Evolutionary conservation across 2,888 invertebrate genomes (phyloP).

Genomic region (Rhabditophanes sp.): DNA sequence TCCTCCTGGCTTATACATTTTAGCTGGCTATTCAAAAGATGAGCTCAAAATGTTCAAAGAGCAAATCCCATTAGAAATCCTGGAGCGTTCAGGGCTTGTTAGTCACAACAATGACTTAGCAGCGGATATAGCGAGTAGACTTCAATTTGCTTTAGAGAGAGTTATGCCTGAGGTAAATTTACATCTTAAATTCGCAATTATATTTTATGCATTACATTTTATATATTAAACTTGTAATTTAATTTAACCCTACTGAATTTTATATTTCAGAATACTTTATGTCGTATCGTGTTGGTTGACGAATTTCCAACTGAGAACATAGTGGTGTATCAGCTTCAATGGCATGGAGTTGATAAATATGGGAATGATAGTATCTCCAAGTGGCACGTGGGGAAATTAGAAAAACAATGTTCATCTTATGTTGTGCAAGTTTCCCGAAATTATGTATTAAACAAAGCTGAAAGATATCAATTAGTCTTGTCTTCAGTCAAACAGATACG

Average conservation of each 20-base stretch:
- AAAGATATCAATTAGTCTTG: constrained; percentile 34
- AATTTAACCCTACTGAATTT: not conserved
- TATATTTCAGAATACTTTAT: constrained; percentile 17
- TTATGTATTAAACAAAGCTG: constrained; percentile 25
- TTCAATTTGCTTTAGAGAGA: constrained; percentile 33
- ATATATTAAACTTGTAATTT: constrained; percentile 2
- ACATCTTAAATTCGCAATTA: constrained; percentile 3
- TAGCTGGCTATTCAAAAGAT: constrained; percentile 25
- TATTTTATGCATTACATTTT: constrained; percentile 8
- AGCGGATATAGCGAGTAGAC: constrained; percentile 28
- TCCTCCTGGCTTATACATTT: constrained; percentile 22
- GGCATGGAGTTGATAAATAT: constrained; percentile 26
- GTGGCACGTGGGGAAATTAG: constrained; percentile 34
- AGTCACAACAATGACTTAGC: constrained; percentile 13
- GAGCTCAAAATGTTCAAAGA: constrained; percentile 26
- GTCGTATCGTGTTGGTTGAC: constrained; percentile 26
- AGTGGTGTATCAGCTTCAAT: constrained; percentile 32
- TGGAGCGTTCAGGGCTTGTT: constrained; percentile 29
- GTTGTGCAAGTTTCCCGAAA: constrained; percentile 24
- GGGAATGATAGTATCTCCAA: constrained; percentile 22
- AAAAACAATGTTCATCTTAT: constrained; percentile 33
- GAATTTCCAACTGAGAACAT: constrained; percentile 20
- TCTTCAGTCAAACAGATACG: constrained; percentile 34
- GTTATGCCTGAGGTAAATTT: constrained; percentile 19
- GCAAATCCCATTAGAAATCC: constrained; percentile 20